phyloP scores from a whole-genome alignment of 1,140 invertebrate genomes.

The Proctacanthus coquilletti region DNA sequence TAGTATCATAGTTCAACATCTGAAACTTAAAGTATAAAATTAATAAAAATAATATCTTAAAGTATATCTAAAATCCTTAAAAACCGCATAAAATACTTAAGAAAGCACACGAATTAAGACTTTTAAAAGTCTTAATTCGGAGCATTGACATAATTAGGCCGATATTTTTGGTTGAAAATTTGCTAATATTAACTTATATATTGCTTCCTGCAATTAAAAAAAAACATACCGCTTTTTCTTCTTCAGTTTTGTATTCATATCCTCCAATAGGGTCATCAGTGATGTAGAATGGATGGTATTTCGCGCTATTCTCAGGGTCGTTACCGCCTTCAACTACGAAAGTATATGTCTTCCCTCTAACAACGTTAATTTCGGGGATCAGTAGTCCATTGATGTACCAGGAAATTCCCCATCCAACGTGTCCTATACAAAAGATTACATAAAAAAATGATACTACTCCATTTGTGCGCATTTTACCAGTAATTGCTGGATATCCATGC shows the following conservation, averaged over 20 bases:
- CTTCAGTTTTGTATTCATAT: conserved; percentile 67
- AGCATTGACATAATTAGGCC: too few relatives aligned
- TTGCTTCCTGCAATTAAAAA: too few relatives aligned
- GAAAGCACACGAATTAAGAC: too few relatives aligned
- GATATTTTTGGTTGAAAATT: too few relatives aligned
- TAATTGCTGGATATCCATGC: conserved; percentile 72
- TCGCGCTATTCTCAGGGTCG: conserved; percentile 58
- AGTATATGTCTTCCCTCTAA: conserved; percentile 76
- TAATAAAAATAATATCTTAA: too few relatives aligned
- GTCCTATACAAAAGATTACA: conserved; percentile 37
- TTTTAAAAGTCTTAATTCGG: too few relatives aligned
- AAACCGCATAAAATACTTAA: too few relatives aligned
- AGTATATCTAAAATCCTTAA: too few relatives aligned
- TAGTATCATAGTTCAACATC: too few relatives aligned
- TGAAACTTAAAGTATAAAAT: too few relatives aligned
- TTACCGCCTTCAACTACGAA: conserved; percentile 80
- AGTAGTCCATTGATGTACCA: conserved; percentile 87
- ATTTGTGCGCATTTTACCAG: conserved; percentile 36
- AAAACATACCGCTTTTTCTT: conserved; percentile 56
- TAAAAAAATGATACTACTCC: neutral
- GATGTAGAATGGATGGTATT: conserved; percentile 91
- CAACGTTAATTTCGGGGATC: conserved; percentile 83
- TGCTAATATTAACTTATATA: too few relatives aligned
- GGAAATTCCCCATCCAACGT: conserved; percentile 83
- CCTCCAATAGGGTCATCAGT: conserved; percentile 85